These are phyloP conservation scores for Oeneis ivallda DNA, from an alignment of 2,888 invertebrate species.

Conservation along the genomic window DNA sequence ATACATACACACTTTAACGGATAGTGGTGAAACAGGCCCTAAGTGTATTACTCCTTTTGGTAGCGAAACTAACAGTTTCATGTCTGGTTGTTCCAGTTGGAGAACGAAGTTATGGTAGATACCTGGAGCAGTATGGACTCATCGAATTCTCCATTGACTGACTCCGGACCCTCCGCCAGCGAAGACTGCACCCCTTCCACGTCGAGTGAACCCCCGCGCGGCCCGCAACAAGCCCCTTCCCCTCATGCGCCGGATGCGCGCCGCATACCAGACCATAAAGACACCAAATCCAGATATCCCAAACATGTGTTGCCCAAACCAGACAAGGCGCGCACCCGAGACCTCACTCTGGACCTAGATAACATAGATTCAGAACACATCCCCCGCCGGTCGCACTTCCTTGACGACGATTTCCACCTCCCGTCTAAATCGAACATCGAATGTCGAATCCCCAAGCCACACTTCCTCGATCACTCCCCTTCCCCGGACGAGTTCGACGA, in stretches of 20 bases:
- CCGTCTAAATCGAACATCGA: conserved; percentile 79
- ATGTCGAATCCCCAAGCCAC: conserved; percentile 78
- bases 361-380: conserved; percentile 63
- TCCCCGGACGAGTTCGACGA: conserved; percentile 79
- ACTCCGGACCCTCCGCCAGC: conserved; percentile 77
- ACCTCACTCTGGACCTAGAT: conserved; percentile 69
- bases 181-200: conserved; percentile 77
- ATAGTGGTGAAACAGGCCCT: too few species aligned
- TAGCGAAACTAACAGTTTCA: conserved; percentile 40
- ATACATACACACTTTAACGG: too few species aligned
- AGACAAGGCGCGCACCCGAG: conserved; percentile 72
- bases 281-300: conserved; percentile 55
- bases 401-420: conserved; percentile 83
- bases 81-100: conserved; percentile 75
- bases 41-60: conserved; percentile 50
- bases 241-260: conserved; percentile 62
- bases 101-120: conserved; percentile 81
- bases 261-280: conserved; percentile 64
- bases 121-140: conserved; percentile 82
- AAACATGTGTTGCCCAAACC: conserved; percentile 54
- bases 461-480: conserved; percentile 77
- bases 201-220: conserved; percentile 66
- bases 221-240: conserved; percentile 55
- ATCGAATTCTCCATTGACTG: conserved; percentile 77
- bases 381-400: conserved; percentile 81